These are phyloP conservation scores for Galerucella pusilla DNA, from an alignment of 2,888 invertebrate genomes.

Conservation along the genomic window DNA sequence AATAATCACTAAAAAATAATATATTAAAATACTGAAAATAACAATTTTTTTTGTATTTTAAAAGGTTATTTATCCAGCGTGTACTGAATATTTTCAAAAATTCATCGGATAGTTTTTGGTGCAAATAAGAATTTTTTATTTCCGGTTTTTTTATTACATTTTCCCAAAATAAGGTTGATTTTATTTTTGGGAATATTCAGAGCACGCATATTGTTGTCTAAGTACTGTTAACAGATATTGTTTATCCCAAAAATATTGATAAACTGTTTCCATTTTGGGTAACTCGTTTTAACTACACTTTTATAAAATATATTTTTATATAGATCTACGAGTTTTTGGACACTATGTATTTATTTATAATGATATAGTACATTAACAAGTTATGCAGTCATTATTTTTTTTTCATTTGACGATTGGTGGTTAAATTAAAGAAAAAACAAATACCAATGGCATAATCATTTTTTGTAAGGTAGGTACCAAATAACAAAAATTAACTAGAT, in stretches of 20 bases:
- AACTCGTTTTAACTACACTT: conserved; percentile 33
- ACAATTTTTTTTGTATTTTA: conserved; percentile 14
- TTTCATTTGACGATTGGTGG: neutral
- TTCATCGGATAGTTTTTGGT: too few relatives aligned
- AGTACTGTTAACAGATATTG: conserved; percentile 17
- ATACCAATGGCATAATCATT: too few relatives aligned
- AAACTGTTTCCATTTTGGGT: conserved; percentile 20
- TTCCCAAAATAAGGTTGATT: too few relatives aligned
- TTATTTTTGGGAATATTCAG: conserved; percentile 33
- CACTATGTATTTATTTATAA: conserved; percentile 43
- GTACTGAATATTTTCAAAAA: conserved; percentile 44
- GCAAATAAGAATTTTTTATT: too few relatives aligned
- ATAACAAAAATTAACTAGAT: too few relatives aligned
- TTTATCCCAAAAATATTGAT: conserved; percentile 35
- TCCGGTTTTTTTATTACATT: too few relatives aligned
- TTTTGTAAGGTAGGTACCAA: too few relatives aligned
- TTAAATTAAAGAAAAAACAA: too few relatives aligned
- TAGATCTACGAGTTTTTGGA: conserved; percentile 42
- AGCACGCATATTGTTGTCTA: conserved; percentile 19
- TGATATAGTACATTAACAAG: conserved; percentile 43
- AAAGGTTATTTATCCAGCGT: conserved; percentile 7
- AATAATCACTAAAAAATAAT: conserved; percentile 53
- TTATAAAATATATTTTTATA: conserved; percentile 43
- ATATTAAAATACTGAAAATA: conserved; percentile 55
- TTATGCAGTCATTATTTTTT: neutral